A percentile compares a stretch with the other conserved stretches of the same genome.
These are phyloP conservation scores for Rutilus rutilus DNA, from an alignment of 2,113 vertebrate species.

Conservation along the genomic window DNA sequence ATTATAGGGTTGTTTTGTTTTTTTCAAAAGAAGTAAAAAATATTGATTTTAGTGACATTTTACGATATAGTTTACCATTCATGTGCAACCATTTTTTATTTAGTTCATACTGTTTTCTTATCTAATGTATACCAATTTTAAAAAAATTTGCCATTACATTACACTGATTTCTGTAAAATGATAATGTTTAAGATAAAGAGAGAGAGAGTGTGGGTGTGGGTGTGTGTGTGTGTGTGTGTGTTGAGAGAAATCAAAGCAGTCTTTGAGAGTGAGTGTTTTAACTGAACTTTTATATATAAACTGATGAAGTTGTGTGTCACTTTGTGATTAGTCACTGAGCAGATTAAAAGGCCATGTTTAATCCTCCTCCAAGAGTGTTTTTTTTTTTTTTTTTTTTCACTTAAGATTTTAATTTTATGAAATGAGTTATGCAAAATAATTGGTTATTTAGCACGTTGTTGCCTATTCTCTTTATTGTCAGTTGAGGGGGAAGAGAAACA, in stretches of 20 bases:
- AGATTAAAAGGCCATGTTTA: slow-evolving; percentile 3
- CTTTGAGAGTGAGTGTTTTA: slow-evolving; percentile 1
- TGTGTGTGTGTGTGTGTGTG: background rate
- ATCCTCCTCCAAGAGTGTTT: background rate
- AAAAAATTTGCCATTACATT: background rate
- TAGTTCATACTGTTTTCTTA: background rate
- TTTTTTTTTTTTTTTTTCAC: background rate
- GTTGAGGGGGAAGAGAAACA: too few species aligned
- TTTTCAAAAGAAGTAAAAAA: background rate
- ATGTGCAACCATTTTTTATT: background rate
- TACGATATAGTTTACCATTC: background rate
- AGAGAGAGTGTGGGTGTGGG: background rate
- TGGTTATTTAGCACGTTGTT: too few species aligned
- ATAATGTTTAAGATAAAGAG: background rate
- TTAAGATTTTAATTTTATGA: too few species aligned
- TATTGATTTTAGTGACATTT: background rate
- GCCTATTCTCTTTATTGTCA: too few species aligned
- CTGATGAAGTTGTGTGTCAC: background rate
- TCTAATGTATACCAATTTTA: background rate
- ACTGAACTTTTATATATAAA: slow-evolving; percentile 24
- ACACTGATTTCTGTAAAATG: background rate
- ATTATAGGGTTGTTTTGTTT: background rate
- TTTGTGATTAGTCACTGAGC: background rate
- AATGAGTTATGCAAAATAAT: too few species aligned
- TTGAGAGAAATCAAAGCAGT: background rate